phyloP scores from a whole-genome alignment of 2,888 invertebrate species.

The Lathronympha strigana region DNA sequence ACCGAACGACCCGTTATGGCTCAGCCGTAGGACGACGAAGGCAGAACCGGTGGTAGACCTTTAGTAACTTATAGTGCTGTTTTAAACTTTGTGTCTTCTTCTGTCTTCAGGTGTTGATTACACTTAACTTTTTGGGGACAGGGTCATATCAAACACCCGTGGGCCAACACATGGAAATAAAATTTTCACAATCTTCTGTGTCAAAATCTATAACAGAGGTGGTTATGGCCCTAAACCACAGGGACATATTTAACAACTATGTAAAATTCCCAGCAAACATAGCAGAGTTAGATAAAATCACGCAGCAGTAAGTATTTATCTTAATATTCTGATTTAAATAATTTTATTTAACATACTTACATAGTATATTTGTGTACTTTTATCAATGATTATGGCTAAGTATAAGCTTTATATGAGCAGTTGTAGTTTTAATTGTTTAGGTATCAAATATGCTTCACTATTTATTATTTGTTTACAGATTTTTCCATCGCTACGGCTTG shows the following conservation, averaged over 20 bases:
- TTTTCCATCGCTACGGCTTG: constrained; percentile 24
- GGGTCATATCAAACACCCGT: constrained; percentile 20
- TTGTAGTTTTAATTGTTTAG: neutral
- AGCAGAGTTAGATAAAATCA: neutral
- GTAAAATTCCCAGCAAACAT: neutral
- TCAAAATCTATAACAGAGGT: constrained; percentile 11
- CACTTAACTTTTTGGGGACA: constrained; percentile 19
- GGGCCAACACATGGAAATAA: constrained; percentile 9
- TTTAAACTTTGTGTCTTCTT: neutral
- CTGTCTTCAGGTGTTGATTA: constrained; percentile 12
- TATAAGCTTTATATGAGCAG: no score
- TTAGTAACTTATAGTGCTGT: no score
- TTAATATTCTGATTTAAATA: neutral
- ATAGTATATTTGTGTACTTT: no score
- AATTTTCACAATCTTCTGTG: constrained; percentile 12
- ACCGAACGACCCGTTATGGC: neutral
- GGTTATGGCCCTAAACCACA: neutral
- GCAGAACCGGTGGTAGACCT: no score
- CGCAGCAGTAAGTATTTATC: neutral
- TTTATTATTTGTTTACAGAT: constrained; percentile 25
- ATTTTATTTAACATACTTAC: neutral
- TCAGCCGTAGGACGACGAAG: neutral
- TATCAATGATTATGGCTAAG: no score
- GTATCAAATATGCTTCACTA: neutral
- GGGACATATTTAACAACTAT: neutral